Evolutionary conservation across 2,113 vertebrate species (phyloP).

Genomic region (Conger conger): DNA sequence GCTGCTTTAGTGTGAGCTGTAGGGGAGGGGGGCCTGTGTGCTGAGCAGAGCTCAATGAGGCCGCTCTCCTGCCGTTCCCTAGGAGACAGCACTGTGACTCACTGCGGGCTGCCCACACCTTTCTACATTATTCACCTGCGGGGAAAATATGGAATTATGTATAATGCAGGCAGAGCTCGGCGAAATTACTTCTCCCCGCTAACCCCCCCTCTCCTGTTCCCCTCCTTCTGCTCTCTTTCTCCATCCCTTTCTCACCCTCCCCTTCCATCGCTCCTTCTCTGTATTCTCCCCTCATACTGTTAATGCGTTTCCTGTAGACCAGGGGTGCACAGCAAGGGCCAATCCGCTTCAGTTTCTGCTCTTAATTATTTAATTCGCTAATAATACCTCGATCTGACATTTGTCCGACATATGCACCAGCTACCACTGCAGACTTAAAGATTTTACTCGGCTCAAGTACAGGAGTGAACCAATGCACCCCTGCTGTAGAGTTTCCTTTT

Average conservation of each 20-base stretch:
- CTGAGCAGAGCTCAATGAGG: conserved; percentile 19
- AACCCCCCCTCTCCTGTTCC: background rate
- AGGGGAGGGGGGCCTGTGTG: background rate
- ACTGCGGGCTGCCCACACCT: conserved; percentile 28
- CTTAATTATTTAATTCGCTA: too few relatives aligned
- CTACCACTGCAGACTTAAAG: too few relatives aligned
- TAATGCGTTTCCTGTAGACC: background rate
- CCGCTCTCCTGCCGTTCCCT: conserved; percentile 51
- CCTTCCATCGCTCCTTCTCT: background rate
- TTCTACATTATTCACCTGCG: conserved; percentile 18
- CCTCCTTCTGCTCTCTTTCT: background rate
- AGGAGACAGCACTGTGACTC: conserved; percentile 60
- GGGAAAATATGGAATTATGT: conserved; percentile 27
- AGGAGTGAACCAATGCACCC: too few relatives aligned
- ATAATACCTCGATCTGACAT: too few relatives aligned
- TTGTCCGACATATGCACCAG: too few relatives aligned
- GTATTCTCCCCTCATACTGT: background rate
- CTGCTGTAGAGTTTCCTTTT: background rate
- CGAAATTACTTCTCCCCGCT: conserved; percentile 26
- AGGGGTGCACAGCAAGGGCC: too few relatives aligned
- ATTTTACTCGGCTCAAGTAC: too few relatives aligned
- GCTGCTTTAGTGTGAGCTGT: background rate
- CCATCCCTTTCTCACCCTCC: background rate
- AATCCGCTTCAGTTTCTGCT: too few relatives aligned
- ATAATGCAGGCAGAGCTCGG: conserved; percentile 23